Evolutionary conservation across 1,140 invertebrate genomes (phyloP).

Genomic region (Coenobita brevimanus): DNA sequence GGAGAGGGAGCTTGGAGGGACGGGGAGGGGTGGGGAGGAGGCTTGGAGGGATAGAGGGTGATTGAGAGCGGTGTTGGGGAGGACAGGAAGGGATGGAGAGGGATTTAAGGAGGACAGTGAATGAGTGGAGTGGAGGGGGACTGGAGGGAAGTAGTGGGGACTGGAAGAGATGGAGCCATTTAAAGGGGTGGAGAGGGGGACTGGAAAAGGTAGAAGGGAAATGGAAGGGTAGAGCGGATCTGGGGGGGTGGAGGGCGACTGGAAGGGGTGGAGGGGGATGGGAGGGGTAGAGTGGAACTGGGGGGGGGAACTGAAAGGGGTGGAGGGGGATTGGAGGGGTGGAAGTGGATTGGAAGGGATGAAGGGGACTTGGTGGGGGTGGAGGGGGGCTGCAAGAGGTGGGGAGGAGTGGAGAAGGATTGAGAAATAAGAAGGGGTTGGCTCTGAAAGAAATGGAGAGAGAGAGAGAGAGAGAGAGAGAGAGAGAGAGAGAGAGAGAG

Average conservation of each 20-base stretch:
- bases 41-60: not conserved
- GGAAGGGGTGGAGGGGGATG: not conserved
- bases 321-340: not conserved
- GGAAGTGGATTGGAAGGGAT: not conserved
- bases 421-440: not conserved
- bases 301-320: not conserved
- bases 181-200: not conserved
- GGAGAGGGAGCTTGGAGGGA: not conserved
- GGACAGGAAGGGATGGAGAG: not conserved
- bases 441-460: not conserved
- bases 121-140: not conserved
- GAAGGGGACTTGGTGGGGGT: not conserved
- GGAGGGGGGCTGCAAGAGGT: not conserved
- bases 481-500: conserved; percentile 8
- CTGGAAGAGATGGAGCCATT: too few species aligned
- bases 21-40: not conserved
- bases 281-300: not conserved
- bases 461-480: conserved; percentile 1
- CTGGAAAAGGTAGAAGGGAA: not conserved
- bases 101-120: not conserved
- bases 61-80: not conserved
- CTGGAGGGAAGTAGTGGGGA: not conserved
- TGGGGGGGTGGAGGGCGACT: not conserved
- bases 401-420: not conserved
- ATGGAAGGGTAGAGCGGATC: not conserved